Base-by-base conservation (phyloP, 2,888 invertebrate species). In the Orgyia antiqua region DNA sequence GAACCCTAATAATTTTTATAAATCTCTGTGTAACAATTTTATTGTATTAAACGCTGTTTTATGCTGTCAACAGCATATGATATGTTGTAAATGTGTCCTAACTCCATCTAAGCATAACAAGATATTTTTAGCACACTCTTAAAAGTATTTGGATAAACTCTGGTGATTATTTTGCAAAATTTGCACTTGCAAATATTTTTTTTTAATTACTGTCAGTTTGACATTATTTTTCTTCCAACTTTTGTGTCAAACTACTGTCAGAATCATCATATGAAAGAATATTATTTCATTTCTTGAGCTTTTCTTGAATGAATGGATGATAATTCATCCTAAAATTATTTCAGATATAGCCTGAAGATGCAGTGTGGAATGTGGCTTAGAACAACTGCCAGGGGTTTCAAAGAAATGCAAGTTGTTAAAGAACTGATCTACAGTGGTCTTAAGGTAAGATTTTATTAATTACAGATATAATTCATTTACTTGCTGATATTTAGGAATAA, bases 171-270 rank as follows among this genome's bases (percentile, higher is more conserved):
- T n/a, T n/a, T n/a, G n/a, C n/a, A n/a, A n/a, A n/a, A n/a, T n/a
- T n/a, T n/a, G n/a, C n/a, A n/a, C n/a, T n/a, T n/a, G n/a, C n/a
- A n/a, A n/a, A n/a, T n/a, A n/a, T n/a, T n/a, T 44, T 38, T 43
- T 48, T 54, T 53, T 36, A 51, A 44, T 42, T 51, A 50, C 28
- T 63, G 59, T 56, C 64, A 61, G 43, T 47, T 51, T 63, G 60
- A 58, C 65, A 61, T 58, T 40, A 45, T 51, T 54, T 58, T 57
- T 58, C 9, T 53, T 47, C 24, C 45, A 54, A 56, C 47, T 66
- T 61, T 58, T 58, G 44, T 68, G 70, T 68, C 70, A 69, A 50
- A 30, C 44, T 57, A 51, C 59, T 70, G 70, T 68, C 71, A 70
- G 39, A 34, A 47, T 21, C 40, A 39, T 29, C 38, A 51, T 33